Evolutionary conservation across 2,113 vertebrate species (phyloP).

Genomic region (Poecilia latipinna): DNA sequence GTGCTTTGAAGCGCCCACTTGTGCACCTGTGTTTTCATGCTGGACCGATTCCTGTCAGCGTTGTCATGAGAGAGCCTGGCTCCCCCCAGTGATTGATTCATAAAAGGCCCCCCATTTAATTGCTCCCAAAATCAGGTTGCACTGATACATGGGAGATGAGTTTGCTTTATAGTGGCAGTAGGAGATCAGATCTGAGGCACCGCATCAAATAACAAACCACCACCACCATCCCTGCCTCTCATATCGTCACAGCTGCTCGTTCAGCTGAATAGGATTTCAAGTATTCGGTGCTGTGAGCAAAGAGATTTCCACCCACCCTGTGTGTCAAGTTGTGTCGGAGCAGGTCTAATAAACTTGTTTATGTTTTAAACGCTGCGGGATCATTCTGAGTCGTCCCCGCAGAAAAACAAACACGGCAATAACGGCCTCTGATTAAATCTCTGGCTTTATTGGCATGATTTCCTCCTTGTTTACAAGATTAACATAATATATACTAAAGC

Average conservation of each 20-base stretch:
- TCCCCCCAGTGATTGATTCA: slow-evolving; percentile 61
- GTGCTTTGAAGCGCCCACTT: slow-evolving; percentile 63
- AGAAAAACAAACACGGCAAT: slow-evolving; percentile 51
- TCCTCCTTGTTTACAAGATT: slow-evolving; percentile 61
- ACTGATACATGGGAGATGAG: slow-evolving; percentile 47
- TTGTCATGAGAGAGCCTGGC: slow-evolving; percentile 51
- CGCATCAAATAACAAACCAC: slow-evolving; percentile 39
- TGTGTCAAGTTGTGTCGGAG: slow-evolving; percentile 14
- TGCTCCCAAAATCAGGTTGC: slow-evolving; percentile 64
- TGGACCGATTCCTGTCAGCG: slow-evolving; percentile 50
- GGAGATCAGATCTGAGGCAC: slow-evolving; percentile 41
- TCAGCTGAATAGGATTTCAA: slow-evolving; percentile 59
- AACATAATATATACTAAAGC: slow-evolving; percentile 30
- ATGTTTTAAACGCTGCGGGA: slow-evolving; percentile 52
- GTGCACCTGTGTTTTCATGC: slow-evolving; percentile 25
- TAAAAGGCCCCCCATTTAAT: slow-evolving; percentile 64
- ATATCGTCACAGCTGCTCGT: slow-evolving; percentile 32
- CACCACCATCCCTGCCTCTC: slow-evolving; percentile 11
- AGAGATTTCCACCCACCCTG: slow-evolving; percentile 61
- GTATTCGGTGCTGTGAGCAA: slow-evolving; percentile 32
- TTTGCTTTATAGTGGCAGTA: slow-evolving; percentile 28
- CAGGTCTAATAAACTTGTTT: slow-evolving; percentile 64
- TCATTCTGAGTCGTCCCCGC: slow-evolving; percentile 48
- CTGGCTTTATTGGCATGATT: slow-evolving; percentile 32
- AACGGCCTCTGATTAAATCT: slow-evolving; percentile 52